Evolutionary conservation across 2,113 vertebrate species (phyloP).

Genomic region (Bos taurus): DNA sequence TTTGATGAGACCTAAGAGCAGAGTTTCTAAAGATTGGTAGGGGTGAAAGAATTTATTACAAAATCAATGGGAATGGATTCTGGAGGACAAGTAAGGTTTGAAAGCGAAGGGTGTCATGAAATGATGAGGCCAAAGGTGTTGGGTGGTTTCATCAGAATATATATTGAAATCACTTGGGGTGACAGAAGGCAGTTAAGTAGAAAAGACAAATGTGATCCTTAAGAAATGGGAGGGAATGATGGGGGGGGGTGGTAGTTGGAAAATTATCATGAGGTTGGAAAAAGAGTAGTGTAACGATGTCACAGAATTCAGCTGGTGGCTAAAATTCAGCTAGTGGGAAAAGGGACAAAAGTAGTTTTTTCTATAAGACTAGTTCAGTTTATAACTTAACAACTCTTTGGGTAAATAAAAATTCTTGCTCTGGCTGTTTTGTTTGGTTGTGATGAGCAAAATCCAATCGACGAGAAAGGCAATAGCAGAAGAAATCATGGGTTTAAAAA

Average conservation of each 20-base stretch:
- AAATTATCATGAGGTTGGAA: background rate
- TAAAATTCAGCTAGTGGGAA: background rate
- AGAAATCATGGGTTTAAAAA: background rate
- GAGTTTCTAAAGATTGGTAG: background rate
- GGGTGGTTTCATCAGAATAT: constrained; percentile 2
- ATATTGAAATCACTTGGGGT: background rate
- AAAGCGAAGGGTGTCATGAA: background rate
- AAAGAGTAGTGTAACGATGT: background rate
- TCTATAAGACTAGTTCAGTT: background rate
- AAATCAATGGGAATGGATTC: constrained; percentile 28
- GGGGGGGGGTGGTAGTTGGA: background rate
- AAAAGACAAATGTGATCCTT: background rate
- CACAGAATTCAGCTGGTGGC: background rate
- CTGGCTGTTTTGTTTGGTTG: background rate
- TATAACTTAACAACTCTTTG: constrained; percentile 2
- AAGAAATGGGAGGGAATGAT: background rate
- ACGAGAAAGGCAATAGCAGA: background rate
- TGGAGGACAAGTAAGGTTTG: background rate
- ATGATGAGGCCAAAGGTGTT: background rate
- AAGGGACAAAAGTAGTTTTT: background rate
- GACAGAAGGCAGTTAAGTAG: background rate
- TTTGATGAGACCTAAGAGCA: background rate
- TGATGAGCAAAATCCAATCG: background rate
- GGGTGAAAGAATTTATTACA: constrained; percentile 3
- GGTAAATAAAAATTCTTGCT: background rate